Evolutionary conservation across 2,113 vertebrate genomes (phyloP), one percentile per base, ranked within the genome.

Genomic region (Caranx ignobilis): DNA sequence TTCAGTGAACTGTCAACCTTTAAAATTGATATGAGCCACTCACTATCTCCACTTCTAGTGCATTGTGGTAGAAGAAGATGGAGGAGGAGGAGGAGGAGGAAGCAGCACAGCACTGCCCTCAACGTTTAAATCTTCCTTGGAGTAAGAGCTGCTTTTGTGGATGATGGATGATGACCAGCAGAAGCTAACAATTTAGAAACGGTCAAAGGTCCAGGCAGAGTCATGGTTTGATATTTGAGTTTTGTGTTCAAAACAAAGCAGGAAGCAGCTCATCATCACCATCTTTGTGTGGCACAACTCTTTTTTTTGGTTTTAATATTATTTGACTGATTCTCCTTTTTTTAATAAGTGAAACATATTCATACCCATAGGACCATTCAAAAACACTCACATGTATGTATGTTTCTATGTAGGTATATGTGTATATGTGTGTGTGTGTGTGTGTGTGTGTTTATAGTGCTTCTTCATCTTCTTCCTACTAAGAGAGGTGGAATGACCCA

Each of bases 21-120:
- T 57, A 72, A 73, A 82, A 87, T 84, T 65, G n/a, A 83, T 85
- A 50, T 65, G 68, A 85, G 32, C 61, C 73, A 60, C 74, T 88
- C 56, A 65, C 60, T 67, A 56, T 69, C 62, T 75, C 45, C 63
- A 88, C 77, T 88, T 54, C 56, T 41, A 83, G 66, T 68, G 63
- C 71, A 69, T 52, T 81, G 66, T 75, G 62, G 68, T 62, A 62
- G 63, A 75, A 9, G 37, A 81, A 69, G 35, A 76, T 69, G 55
- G 83, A 75, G 50, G 62, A 71, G 62, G 45, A 56, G 52, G 56
- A 85, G 26, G 26, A 26, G 62, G 45, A 56, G 52, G 56, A 85
- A 1, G 26, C 1, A 77, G 69, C 71, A 62, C 60, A 71, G 68
- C 18, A 32, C 26, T 26, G 79, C 64, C 60, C 39, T 75, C 15